Conservation (phyloP, 2,888 invertebrate species). For the Archips xylosteana region DNA sequence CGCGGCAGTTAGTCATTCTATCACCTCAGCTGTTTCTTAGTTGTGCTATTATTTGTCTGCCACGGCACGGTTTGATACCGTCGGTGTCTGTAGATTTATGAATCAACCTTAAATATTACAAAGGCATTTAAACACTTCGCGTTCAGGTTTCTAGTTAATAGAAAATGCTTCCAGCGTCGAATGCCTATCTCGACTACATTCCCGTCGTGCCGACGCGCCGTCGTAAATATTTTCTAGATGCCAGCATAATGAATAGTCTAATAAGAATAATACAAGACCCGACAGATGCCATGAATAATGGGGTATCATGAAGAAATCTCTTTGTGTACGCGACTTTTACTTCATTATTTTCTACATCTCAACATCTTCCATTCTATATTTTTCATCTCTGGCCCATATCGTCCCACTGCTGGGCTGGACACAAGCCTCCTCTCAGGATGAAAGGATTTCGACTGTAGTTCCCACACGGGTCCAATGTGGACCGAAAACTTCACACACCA, state of each 20-base stretch:
- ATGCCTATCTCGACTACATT: conserved; percentile 23
- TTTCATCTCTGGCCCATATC: too few relatives aligned
- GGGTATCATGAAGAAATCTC: conserved; percentile 8
- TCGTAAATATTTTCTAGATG: conserved; percentile 31
- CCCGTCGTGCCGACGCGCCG: conserved; percentile 15
- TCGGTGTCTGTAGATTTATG: too few relatives aligned
- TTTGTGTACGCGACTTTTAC: neutral
- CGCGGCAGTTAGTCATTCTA: neutral
- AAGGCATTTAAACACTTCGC: neutral
- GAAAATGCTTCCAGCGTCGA: neutral
- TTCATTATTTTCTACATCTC: conserved; percentile 6
- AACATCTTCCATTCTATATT: too few relatives aligned
- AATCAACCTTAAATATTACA: neutral
- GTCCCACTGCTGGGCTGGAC: too few relatives aligned
- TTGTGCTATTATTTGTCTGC: too few relatives aligned
- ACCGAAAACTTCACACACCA: too few relatives aligned
- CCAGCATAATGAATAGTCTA: conserved; percentile 27
- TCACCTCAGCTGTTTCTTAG: neutral
- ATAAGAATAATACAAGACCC: conserved; percentile 33
- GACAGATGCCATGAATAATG: conserved; percentile 30
- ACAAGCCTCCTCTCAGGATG: too few relatives aligned
- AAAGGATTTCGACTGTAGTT: too few relatives aligned
- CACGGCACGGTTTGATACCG: too few relatives aligned
- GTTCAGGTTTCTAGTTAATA: neutral
- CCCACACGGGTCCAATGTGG: too few relatives aligned